Base-by-base conservation (phyloP, 37 sponge, comb jelly and placozoan species). In the Ephydatia muelleri region DNA sequence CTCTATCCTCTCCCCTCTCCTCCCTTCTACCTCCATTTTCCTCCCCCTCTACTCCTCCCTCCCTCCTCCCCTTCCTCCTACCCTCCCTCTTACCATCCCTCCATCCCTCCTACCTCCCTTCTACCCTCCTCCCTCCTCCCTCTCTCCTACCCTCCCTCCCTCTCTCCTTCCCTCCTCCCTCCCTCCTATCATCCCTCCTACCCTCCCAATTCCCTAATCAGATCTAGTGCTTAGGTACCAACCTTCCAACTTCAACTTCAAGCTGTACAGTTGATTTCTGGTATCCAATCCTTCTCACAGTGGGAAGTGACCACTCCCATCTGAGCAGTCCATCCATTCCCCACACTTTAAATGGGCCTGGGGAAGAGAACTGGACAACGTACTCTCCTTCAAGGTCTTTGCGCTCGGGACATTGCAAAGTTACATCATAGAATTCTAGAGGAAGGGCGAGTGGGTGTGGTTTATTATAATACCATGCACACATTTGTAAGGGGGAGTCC, bases 171-270 rank as follows among this genome's bases (percentile, higher is more conserved):
- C n/a, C n/a, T n/a, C n/a, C n/a, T n/a, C n/a, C n/a, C n/a, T n/a
- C n/a, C n/a, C n/a, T n/a, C n/a, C n/a, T n/a, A n/a, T n/a, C n/a
- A n/a, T n/a, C n/a, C 47, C 47, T 43, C 47, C 47, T 43, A 4
- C 47, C 47, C 47, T 11, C 4, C 47, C 47, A 43, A n/a, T n/a
- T n/a, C n/a, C n/a, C n/a, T n/a, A n/a, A n/a, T n/a, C n/a, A n/a
- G n/a, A n/a, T n/a, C n/a, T n/a, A n/a, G n/a, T n/a, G n/a, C n/a
- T n/a, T n/a, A n/a, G n/a, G n/a, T n/a, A n/a, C n/a, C n/a, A 43
- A 43, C 86, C 93, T 88, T 34, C 93, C 90, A 47, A 82, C 84
- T 69, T 90, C 90, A 48, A 90, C 82, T 40, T 90, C 90, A 28
- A 90, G 82, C 47, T 90, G 81, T 30, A 75, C 65, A 40, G 81